Percentiles rank a stretch among this genome's conserved stretches.
Evolutionary conservation across 2,797 vertebrate genomes (phyloP).

Genomic region (Microctenopoma stevenorrisi): DNA sequence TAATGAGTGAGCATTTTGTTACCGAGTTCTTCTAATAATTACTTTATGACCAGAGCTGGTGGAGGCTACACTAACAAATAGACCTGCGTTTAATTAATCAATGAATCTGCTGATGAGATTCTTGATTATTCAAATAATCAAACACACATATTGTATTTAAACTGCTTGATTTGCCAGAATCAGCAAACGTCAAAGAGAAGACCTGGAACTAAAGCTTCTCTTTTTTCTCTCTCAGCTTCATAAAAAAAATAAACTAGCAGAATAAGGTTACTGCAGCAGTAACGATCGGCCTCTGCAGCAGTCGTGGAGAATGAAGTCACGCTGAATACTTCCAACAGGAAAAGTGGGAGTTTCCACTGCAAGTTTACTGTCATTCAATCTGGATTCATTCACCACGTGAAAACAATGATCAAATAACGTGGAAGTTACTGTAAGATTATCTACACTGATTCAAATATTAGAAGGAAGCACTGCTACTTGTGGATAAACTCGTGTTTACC

Average conservation of each 20-base stretch:
- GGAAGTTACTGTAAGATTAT: slow-evolving; percentile 11
- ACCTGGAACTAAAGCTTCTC: too few relatives aligned
- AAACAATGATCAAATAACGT: slow-evolving; percentile 20
- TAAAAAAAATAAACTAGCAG: background rate
- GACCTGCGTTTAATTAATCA: background rate
- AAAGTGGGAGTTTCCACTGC: slow-evolving; percentile 16
- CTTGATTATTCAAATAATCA: background rate
- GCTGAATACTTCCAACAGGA: background rate
- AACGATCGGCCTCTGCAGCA: background rate
- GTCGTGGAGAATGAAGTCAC: background rate
- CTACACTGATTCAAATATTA: slow-evolving; percentile 3
- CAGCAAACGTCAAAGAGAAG: too few relatives aligned
- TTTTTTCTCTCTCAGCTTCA: too few relatives aligned
- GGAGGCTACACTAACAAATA: background rate
- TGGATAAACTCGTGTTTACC: slow-evolving; percentile 20
- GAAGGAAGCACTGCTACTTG: background rate
- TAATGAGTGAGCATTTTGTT: slow-evolving; percentile 32
- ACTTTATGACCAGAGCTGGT: background rate
- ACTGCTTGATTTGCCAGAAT: too few relatives aligned
- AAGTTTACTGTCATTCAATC: slow-evolving; percentile 15
- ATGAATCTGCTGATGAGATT: background rate
- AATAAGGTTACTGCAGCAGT: slow-evolving; percentile 1
- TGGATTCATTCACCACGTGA: slow-evolving; percentile 24
- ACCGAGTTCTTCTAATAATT: background rate
- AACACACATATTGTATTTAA: background rate